A percentile compares a stretch with the other conserved stretches of the same genome.
Evolutionary conservation across 1,140 invertebrate genomes (phyloP).

Genomic region (Akabosia matsudoensis): DNA sequence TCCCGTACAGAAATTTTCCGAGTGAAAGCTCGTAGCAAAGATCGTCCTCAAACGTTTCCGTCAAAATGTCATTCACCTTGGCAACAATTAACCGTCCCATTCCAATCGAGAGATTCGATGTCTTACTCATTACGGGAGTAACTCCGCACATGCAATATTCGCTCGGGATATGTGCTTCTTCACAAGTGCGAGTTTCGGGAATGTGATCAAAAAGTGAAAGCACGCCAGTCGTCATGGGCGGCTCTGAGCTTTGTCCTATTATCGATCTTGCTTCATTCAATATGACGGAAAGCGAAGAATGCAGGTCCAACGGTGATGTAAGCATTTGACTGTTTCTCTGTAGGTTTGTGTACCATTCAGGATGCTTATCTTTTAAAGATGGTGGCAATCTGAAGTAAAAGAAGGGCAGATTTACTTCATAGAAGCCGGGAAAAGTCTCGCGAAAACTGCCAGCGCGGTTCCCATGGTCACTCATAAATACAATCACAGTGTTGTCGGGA

Average conservation of each 20-base stretch:
- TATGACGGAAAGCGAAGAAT: conserved; percentile 33
- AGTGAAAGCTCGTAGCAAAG: too few relatives aligned
- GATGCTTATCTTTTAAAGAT: conserved; percentile 52
- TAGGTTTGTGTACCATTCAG: conserved; percentile 49
- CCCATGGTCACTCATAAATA: conserved; percentile 61
- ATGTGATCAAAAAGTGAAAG: conserved; percentile 22
- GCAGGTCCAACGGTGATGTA: conserved; percentile 55
- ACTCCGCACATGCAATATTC: conserved; percentile 28
- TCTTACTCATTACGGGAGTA: too few relatives aligned
- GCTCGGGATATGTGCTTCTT: conserved; percentile 17
- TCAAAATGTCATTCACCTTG: too few relatives aligned
- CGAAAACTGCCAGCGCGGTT: conserved; percentile 56
- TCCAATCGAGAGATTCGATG: too few relatives aligned
- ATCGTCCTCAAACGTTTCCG: too few relatives aligned
- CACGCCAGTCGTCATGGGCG: too few relatives aligned
- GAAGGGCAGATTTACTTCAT: conserved; percentile 60
- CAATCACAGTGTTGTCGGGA: conserved; percentile 53
- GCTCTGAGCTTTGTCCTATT: conserved; percentile 12
- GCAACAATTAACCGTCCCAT: too few relatives aligned
- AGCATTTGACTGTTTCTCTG: conserved; percentile 52
- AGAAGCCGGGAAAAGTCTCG: conserved; percentile 55
- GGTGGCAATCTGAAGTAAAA: conserved; percentile 55
- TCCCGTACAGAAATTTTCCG: too few relatives aligned
- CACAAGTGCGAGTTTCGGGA: conserved; percentile 45
- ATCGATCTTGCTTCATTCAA: background rate